A percentile compares a stretch with the other conserved stretches of the same genome.
Conservation (phyloP, 2,113 vertebrate genomes). For the Potamarius usumacintae region DNA sequence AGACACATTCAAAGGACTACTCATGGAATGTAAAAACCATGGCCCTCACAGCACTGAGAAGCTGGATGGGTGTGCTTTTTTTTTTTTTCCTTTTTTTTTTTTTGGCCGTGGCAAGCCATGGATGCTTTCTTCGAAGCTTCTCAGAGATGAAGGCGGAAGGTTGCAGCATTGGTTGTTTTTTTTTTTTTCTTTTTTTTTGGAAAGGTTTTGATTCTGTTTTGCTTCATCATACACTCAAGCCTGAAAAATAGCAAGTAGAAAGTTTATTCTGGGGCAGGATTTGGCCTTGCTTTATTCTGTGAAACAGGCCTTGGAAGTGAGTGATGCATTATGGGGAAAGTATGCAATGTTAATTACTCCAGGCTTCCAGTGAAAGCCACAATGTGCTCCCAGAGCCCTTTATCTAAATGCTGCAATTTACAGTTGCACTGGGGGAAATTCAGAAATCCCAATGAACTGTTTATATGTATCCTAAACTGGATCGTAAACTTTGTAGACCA, state of each 20-base stretch:
- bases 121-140: conserved; percentile 66
- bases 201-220: conserved; percentile 59
- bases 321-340: conserved; percentile 45
- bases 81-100: conserved; percentile 65
- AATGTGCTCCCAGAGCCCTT: conserved; percentile 39
- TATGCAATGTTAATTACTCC: conserved; percentile 60
- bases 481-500: neutral
- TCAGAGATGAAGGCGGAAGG: conserved; percentile 71
- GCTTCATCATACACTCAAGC: conserved; percentile 55
- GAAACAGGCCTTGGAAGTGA: conserved; percentile 49
- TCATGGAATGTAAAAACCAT: conserved; percentile 47
- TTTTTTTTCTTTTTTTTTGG: neutral
- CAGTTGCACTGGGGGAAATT: neutral
- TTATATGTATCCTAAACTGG: neutral
- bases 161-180: conserved; percentile 28
- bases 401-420: neutral
- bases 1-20: conserved; percentile 65
- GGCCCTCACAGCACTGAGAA: conserved; percentile 66
- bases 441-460: neutral
- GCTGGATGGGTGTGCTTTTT: conserved; percentile 57
- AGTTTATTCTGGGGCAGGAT: conserved; percentile 60
- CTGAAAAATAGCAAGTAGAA: conserved; percentile 64
- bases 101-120: conserved; percentile 64
- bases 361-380: conserved; percentile 54
- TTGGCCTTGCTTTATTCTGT: conserved; percentile 52